Percentiles rank a stretch among this genome's conserved stretches.
Evolutionary conservation across 2,113 vertebrate genomes (phyloP).

Genomic region (Anolis carolinensis): DNA sequence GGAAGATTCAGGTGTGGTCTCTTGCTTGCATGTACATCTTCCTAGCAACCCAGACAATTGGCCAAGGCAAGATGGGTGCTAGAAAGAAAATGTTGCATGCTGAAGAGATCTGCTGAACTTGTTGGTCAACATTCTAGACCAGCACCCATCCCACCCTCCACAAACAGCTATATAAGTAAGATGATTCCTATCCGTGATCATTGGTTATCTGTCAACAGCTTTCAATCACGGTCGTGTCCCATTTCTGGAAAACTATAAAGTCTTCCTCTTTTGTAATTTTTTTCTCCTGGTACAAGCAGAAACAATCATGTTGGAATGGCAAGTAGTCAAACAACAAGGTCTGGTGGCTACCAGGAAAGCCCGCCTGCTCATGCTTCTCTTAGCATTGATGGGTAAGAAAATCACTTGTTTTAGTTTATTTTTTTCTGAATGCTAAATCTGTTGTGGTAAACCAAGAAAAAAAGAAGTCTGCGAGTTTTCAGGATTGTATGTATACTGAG

Average conservation of each 20-base stretch:
- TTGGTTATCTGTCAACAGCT: background rate
- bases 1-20: constrained; percentile 1
- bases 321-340: background rate
- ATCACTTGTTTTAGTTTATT: background rate
- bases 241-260: background rate
- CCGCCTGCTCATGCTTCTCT: constrained; percentile 1
- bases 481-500: background rate
- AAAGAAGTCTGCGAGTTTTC: background rate
- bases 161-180: constrained; percentile 15
- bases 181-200: background rate
- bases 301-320: background rate
- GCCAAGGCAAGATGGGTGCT: background rate
- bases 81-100: background rate
- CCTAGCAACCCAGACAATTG: background rate
- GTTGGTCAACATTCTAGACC: constrained; percentile 28
- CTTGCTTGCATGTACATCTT: background rate
- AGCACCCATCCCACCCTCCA: background rate
- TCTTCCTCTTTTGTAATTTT: background rate
- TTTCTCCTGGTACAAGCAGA: background rate
- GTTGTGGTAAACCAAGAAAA: background rate
- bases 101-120: constrained; percentile 6
- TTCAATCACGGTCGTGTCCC: background rate
- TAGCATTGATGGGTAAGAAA: constrained; percentile 23
- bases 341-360: background rate
- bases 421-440: background rate